Evolutionary conservation across 2,888 invertebrate genomes (phyloP).

Genomic region (Dasypogon diadema): DNA sequence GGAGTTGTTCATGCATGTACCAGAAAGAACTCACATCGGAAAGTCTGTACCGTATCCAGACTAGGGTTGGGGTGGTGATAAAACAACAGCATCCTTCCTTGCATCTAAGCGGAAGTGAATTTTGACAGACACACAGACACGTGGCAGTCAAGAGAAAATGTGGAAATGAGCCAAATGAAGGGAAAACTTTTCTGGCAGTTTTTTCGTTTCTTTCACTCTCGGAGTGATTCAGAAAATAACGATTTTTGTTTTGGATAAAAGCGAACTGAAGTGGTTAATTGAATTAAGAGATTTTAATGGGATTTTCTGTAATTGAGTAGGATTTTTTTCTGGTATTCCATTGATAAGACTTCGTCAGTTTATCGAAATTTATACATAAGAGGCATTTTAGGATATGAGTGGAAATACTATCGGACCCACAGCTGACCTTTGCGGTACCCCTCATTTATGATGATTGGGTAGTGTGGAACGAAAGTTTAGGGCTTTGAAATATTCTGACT

Average conservation of each 20-base stretch:
- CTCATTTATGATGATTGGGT: too few relatives aligned
- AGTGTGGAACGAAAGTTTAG: too few relatives aligned
- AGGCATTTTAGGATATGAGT: too few relatives aligned
- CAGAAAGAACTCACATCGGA: not conserved
- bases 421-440: too few relatives aligned
- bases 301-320: not conserved
- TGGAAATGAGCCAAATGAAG: constrained; percentile 41
- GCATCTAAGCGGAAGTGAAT: constrained; percentile 57
- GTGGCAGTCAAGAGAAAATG: constrained; percentile 52
- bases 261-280: not conserved
- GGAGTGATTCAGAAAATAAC: not conserved
- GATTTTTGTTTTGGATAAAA: not conserved
- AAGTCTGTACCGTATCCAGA: not conserved
- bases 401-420: too few relatives aligned
- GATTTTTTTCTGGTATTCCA: too few relatives aligned
- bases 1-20: constrained; percentile 39
- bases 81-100: constrained; percentile 52
- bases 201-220: not conserved
- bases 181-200: constrained; percentile 23
- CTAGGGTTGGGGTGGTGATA: constrained; percentile 9
- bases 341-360: too few relatives aligned
- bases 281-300: not conserved
- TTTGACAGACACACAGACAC: constrained; percentile 58
- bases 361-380: too few relatives aligned
- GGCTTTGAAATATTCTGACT: too few relatives aligned